phyloP scores from a whole-genome alignment of 2,797 vertebrate species.

The Falco peregrinus region DNA sequence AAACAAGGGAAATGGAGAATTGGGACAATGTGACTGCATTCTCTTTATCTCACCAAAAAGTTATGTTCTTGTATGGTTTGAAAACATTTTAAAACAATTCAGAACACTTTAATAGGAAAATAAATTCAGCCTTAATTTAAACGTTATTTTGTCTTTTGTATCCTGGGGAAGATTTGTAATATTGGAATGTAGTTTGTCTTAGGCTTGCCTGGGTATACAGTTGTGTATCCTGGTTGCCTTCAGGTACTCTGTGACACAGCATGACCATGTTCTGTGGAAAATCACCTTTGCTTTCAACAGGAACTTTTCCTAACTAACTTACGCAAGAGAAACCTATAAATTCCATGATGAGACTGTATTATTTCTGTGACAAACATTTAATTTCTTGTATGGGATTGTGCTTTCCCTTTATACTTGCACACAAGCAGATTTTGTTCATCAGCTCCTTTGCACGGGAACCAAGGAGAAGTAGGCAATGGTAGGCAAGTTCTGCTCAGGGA shows the following conservation, averaged over 20 bases:
- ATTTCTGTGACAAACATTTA: not conserved
- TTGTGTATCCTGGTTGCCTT: not conserved
- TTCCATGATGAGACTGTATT: not conserved
- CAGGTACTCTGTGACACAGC: not conserved
- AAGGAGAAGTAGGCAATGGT: not conserved
- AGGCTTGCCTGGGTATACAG: fast-evolving
- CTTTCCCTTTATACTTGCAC: not conserved
- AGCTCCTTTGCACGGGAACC: not conserved
- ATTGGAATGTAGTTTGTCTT: not conserved
- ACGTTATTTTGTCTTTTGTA: not conserved
- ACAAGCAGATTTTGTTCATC: not conserved
- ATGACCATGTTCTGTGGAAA: not conserved
- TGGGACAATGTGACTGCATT: not conserved
- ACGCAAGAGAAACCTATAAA: not conserved
- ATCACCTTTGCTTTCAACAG: not conserved
- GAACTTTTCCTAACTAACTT: not conserved
- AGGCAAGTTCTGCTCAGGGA: not conserved
- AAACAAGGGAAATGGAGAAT: not conserved
- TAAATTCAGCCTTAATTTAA: not conserved
- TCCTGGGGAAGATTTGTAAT: not conserved
- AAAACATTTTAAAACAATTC: not conserved
- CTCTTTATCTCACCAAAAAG: not conserved
- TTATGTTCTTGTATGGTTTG: not conserved
- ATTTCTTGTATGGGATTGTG: not conserved
- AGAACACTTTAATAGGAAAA: not conserved